Conservation (phyloP, 2,797 vertebrate species). For the Sebastiscus tertius region DNA sequence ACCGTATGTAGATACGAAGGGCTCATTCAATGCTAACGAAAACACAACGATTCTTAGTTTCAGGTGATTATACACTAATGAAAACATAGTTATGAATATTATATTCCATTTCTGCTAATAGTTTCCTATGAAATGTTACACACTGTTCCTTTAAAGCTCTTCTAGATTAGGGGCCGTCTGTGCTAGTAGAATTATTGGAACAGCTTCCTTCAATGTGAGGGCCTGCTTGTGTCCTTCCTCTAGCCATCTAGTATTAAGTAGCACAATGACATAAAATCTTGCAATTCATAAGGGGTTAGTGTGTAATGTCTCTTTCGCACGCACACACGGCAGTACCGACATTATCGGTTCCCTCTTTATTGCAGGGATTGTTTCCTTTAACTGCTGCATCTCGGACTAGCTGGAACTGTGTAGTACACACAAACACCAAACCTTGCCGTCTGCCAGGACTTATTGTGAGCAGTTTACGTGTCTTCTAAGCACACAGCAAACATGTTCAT, state of each 20-base stretch:
- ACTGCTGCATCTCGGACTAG: not conserved
- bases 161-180: not conserved
- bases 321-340: not conserved
- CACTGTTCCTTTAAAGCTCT: not conserved
- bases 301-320: not conserved
- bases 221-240: not conserved
- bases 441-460: not conserved
- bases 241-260: not conserved
- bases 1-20: too few relatives aligned
- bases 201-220: not conserved
- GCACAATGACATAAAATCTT: not conserved
- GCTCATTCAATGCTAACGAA: too few relatives aligned
- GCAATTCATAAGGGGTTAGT: not conserved
- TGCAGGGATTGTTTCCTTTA: not conserved
- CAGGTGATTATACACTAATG: too few relatives aligned
- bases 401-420: not conserved
- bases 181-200: not conserved
- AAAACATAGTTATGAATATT: too few relatives aligned
- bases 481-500: not conserved
- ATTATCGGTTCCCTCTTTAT: not conserved
- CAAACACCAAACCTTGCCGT: not conserved
- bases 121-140: not conserved
- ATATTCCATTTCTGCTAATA: not conserved
- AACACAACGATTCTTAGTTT: too few relatives aligned
- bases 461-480: not conserved